A percentile compares a stretch with the other conserved stretches of the same genome.
phyloP scores from a whole-genome alignment of 2,113 vertebrate species.

The Turdus rufiventris region DNA sequence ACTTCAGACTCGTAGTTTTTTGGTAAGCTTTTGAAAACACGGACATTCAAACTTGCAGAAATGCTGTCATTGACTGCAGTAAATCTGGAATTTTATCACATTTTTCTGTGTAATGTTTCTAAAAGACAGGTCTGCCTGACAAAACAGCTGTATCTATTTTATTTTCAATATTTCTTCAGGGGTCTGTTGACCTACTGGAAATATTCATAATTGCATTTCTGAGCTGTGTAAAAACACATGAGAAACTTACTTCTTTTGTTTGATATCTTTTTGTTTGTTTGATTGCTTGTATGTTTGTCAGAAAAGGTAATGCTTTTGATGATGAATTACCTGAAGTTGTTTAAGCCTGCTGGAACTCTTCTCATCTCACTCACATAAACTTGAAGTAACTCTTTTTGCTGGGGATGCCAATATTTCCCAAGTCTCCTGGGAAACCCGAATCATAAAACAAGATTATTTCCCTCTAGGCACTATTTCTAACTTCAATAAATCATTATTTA shows the following conservation, averaged over 20 bases:
- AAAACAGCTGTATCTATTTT: background rate
- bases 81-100: background rate
- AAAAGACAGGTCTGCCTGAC: background rate
- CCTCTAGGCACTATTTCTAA: background rate
- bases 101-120: background rate
- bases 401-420: background rate
- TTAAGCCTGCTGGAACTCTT: background rate
- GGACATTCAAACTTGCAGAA: background rate
- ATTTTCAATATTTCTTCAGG: background rate
- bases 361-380: background rate
- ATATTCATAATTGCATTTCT: background rate
- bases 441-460: background rate
- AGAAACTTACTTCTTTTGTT: background rate
- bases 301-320: background rate
- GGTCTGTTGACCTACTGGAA: background rate
- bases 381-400: background rate
- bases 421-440: background rate
- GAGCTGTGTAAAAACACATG: background rate
- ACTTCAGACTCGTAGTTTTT: background rate
- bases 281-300: background rate
- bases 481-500: background rate
- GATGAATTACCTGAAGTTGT: background rate
- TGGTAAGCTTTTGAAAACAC: background rate
- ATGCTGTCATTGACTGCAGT: background rate
- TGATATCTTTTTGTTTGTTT: background rate